These are phyloP conservation scores for Caretta caretta DNA, from an alignment of 2,113 vertebrate genomes.

Conservation along the genomic window DNA sequence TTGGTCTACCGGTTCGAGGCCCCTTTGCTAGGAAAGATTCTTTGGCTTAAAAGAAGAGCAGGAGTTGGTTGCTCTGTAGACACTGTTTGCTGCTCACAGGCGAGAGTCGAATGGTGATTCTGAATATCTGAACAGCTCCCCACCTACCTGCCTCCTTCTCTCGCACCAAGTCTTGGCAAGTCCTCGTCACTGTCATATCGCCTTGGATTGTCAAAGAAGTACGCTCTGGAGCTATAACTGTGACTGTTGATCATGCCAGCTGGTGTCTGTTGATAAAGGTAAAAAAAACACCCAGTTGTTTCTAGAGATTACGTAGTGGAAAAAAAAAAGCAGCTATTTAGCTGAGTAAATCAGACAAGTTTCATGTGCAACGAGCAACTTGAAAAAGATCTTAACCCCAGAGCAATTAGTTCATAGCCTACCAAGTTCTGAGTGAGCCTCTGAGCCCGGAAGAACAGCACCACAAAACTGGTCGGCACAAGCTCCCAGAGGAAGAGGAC, in stretches of 20 bases:
- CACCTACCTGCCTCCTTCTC: conserved; percentile 84
- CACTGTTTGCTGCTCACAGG: neutral
- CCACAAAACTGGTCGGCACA: conserved; percentile 91
- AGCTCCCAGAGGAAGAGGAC: conserved; percentile 97
- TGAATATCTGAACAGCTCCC: neutral
- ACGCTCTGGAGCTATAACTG: conserved; percentile 93
- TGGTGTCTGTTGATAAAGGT: conserved; percentile 80
- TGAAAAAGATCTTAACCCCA: neutral
- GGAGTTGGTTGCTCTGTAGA: neutral
- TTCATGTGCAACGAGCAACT: neutral
- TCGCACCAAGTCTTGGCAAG: conserved; percentile 86
- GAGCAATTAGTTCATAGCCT: conserved; percentile 47
- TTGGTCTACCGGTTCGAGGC: neutral
- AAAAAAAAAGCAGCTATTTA: neutral
- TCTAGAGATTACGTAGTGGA: neutral
- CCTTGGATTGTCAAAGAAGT: conserved; percentile 96
- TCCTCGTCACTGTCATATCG: conserved; percentile 97
- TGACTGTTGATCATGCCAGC: conserved; percentile 95
- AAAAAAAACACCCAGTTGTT: neutral
- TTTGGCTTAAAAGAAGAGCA: neutral
- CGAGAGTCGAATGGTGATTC: neutral
- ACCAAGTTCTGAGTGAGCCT: conserved; percentile 93
- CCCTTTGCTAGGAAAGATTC: fast-evolving
- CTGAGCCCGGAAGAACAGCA: conserved; percentile 95
- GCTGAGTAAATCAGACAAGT: neutral